Evolutionary conservation across 1,140 invertebrate genomes (phyloP).

Genomic region (Brachionus angularis): DNA sequence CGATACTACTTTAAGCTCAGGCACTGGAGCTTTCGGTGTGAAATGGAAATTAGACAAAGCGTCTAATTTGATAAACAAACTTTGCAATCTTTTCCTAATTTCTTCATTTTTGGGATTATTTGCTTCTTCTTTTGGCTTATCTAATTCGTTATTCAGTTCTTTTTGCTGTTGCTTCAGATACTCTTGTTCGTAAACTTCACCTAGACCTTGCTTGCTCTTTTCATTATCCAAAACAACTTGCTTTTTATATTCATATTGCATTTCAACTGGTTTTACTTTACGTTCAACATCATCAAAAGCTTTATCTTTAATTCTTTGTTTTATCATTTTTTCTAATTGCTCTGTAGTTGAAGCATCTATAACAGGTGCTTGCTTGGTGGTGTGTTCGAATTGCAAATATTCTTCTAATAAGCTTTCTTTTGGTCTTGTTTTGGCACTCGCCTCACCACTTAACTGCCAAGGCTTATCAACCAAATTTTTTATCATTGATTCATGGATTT

Average conservation of each 20-base stretch:
- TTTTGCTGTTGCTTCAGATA: constrained; percentile 68
- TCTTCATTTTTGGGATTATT: constrained; percentile 66
- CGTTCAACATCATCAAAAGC: constrained; percentile 88
- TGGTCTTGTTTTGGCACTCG: constrained; percentile 70
- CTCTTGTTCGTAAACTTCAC: constrained; percentile 87
- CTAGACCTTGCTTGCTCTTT: constrained; percentile 88
- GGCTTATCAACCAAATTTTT: constrained; percentile 68
- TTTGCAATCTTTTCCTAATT: constrained; percentile 71
- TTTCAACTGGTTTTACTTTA: constrained; percentile 79
- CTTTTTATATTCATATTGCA: constrained; percentile 81
- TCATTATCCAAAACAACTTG: constrained; percentile 82
- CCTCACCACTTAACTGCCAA: constrained; percentile 89
- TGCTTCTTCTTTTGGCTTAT: constrained; percentile 63
- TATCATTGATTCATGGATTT: constrained; percentile 69
- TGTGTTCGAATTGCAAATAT: constrained; percentile 81
- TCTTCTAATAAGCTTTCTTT: constrained; percentile 88
- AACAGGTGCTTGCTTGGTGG: constrained; percentile 70
- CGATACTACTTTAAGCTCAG: constrained; percentile 82
- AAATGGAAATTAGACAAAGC: constrained; percentile 88
- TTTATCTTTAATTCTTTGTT: constrained; percentile 80
- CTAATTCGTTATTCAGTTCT: neutral
- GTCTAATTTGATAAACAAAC: constrained; percentile 80
- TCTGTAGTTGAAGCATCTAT: constrained; percentile 84
- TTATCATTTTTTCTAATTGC: constrained; percentile 83
- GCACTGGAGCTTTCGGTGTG: constrained; percentile 72